phyloP scores from a whole-genome alignment of 1,140 invertebrate species.

The Coelopa frigida region DNA sequence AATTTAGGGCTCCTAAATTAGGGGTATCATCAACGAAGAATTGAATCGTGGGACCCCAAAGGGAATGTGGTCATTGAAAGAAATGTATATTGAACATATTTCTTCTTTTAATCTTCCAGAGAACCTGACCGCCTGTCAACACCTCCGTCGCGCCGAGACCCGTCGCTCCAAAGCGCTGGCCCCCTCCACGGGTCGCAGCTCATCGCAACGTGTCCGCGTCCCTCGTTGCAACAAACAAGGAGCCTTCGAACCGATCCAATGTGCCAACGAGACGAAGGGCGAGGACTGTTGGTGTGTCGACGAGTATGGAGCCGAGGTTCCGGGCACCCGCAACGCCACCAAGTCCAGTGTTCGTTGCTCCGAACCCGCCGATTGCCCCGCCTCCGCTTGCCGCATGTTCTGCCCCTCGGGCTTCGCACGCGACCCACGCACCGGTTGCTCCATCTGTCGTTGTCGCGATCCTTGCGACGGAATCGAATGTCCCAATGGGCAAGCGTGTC shows the following conservation, averaged over 20 bases:
- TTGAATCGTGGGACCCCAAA: too few relatives aligned
- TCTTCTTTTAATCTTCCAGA: conserved; percentile 33
- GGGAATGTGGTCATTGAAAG: too few relatives aligned
- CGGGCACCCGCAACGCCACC: conserved; percentile 62
- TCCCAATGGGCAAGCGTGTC: conserved; percentile 65
- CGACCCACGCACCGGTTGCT: conserved; percentile 57
- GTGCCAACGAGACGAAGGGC: conserved; percentile 56
- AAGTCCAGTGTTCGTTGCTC: conserved; percentile 63
- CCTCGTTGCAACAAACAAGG: conserved; percentile 62
- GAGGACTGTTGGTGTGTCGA: conserved; percentile 76
- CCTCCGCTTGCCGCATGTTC: conserved; percentile 78
- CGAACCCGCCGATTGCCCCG: conserved; percentile 60
- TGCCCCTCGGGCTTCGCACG: conserved; percentile 72
- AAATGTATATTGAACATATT: too few relatives aligned
- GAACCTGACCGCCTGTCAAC: conserved; percentile 58
- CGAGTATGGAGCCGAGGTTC: conserved; percentile 64
- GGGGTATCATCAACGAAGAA: not conserved
- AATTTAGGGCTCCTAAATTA: not conserved
- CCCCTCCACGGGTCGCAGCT: conserved; percentile 35
- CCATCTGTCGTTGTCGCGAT: conserved; percentile 71
- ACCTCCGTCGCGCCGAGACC: conserved; percentile 54
- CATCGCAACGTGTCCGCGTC: conserved; percentile 50
- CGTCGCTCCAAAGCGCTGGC: conserved; percentile 55
- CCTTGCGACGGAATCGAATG: conserved; percentile 69
- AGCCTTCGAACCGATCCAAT: conserved; percentile 70